These are phyloP conservation scores for Castor canadensis DNA, from an alignment of 2,113 vertebrate species.

Conservation along the genomic window DNA sequence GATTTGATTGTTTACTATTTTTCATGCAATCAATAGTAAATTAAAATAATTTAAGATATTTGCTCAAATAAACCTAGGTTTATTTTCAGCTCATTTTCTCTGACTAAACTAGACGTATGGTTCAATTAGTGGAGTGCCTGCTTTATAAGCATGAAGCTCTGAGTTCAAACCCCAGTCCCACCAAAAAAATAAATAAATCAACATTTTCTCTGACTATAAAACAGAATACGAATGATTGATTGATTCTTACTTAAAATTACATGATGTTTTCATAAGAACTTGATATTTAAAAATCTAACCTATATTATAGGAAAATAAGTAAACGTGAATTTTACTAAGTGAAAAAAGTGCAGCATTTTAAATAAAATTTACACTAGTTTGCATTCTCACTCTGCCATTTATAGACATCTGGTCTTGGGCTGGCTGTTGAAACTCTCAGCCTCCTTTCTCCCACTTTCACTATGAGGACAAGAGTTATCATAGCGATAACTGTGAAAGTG, in stretches of 20 bases:
- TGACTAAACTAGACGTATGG: too few species aligned
- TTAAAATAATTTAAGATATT: neutral
- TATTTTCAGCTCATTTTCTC: slow-evolving; percentile 13
- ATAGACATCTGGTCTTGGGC: neutral
- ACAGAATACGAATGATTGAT: neutral
- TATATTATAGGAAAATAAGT: neutral
- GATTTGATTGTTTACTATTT: neutral
- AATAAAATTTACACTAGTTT: neutral
- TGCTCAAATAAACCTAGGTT: neutral
- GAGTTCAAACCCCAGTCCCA: too few species aligned
- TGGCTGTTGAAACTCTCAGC: neutral
- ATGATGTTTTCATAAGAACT: neutral
- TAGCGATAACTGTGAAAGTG: too few species aligned
- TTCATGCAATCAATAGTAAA: neutral
- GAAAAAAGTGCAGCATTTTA: neutral
- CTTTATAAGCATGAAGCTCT: too few species aligned
- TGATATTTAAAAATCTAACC: neutral
- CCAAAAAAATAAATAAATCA: too few species aligned
- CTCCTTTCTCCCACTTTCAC: neutral
- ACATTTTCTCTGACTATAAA: neutral
- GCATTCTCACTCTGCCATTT: neutral
- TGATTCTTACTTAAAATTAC: neutral
- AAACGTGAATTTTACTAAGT: neutral
- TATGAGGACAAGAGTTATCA: neutral
- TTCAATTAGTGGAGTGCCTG: too few species aligned